phyloP scores from a whole-genome alignment of 2,113 vertebrate genomes.

The Trichomycterus rosablanca region DNA sequence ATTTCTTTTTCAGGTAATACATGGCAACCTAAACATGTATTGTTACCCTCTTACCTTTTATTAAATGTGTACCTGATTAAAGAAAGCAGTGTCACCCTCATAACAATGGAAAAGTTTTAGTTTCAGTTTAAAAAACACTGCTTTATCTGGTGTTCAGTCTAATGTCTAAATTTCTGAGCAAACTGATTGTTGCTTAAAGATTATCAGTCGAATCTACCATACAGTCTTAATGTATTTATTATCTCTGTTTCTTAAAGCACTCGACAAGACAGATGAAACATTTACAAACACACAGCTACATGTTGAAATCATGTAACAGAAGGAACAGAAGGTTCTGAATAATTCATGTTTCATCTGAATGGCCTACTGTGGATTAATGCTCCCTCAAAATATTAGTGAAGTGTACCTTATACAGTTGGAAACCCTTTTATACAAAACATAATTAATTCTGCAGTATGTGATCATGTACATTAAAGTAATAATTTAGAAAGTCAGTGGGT shows the following conservation, averaged over 20 bases:
- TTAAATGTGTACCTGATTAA: no score
- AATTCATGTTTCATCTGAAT: conserved; percentile 27
- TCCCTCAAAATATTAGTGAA: background rate
- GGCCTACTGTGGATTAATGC: conserved; percentile 14
- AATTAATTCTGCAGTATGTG: background rate
- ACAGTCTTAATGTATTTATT: background rate
- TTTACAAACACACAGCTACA: background rate
- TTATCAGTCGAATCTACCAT: no score
- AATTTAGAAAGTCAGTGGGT: background rate
- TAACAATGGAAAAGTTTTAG: background rate
- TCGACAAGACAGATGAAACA: background rate
- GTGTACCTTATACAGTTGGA: background rate
- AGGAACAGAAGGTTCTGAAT: conserved; percentile 42
- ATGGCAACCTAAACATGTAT: no score
- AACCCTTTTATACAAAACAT: background rate
- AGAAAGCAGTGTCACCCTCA: no score
- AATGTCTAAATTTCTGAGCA: no score
- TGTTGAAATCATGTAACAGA: background rate
- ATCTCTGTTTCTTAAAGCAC: no score
- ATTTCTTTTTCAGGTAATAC: no score
- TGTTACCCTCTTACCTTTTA: no score
- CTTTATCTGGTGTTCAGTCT: no score
- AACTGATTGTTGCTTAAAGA: no score
- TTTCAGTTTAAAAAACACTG: no score
- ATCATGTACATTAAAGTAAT: background rate